Conservation (phyloP, 2,113 vertebrate genomes). For the Zosterops japonicus region DNA sequence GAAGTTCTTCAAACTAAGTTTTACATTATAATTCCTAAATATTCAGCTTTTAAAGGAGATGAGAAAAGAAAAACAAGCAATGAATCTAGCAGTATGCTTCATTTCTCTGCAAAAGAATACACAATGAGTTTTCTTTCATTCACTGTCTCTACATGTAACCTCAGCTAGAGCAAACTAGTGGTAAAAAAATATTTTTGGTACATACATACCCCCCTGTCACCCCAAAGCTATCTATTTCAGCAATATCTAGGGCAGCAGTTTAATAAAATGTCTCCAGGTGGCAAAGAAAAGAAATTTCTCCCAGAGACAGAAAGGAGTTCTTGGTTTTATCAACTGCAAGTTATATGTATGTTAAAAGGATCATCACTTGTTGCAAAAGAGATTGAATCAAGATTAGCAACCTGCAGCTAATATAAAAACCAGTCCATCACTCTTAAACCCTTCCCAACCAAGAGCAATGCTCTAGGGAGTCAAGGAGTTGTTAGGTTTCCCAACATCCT, state of each 20-base stretch:
- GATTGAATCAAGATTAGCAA: not conserved
- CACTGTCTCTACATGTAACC: not conserved
- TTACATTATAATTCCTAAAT: not conserved
- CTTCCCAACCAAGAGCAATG: not conserved
- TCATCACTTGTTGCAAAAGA: not conserved
- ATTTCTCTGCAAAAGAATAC: conserved; percentile 7
- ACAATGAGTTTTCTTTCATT: not conserved
- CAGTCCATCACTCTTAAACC: not conserved
- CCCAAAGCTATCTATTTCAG: not conserved
- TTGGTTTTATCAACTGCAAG: not conserved
- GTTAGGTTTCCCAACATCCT: not conserved
- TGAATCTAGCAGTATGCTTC: not conserved
- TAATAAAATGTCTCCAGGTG: not conserved
- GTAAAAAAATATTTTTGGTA: not conserved
- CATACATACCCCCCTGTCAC: not conserved
- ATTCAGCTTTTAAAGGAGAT: not conserved
- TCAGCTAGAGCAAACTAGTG: not conserved
- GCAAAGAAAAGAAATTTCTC: not conserved
- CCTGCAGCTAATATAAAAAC: not conserved
- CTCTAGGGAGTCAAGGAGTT: not conserved
- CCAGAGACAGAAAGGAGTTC: not conserved
- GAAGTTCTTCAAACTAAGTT: not conserved
- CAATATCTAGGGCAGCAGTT: not conserved
- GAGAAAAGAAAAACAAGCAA: not conserved
- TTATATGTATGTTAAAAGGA: not conserved